Evolutionary conservation across 2,113 vertebrate genomes (phyloP), one percentile per base, ranked within the genome.

Genomic region (Penelope pileata): DNA sequence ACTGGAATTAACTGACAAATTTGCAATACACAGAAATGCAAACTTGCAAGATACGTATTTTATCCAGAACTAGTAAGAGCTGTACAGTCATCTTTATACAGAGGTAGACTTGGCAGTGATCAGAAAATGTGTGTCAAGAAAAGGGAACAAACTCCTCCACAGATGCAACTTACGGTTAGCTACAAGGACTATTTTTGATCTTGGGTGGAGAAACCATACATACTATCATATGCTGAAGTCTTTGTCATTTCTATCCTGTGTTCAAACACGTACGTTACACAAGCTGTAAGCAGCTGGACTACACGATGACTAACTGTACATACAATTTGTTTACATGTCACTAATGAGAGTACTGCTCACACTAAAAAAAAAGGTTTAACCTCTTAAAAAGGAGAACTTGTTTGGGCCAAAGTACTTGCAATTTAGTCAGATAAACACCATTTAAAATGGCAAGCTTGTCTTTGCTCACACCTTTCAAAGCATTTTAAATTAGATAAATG

Each of bases 81-180:
- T 67, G 19, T 45, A 79, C 4, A 80, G 68, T 63, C 54, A 74
- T 67, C 59, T 83, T 73, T 27, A 62, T 16, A 76, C 10, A 85
- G 51, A 86, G 90, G 26, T 7, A 70, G 32, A 53, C 22, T 50
- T 77, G 27, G 18, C 67, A 83, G 18, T 4, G 23, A 85, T 51
- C 27, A 66, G 22, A 77, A 32, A 91, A 80, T 53, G 30, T 13
- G 8, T 13, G 4, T 67, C 54, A 90, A 83, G 47, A 88, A 91
- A 93, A 91, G 59, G 45, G 92, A 94, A 95, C 78, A 86, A 96
- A 69, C 63, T 93, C 42, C 59, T 66, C 45, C 66, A 95, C 45
- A 59, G 70, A 83, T 1, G 10, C 79, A 76, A 69, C 40, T 83
- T 63, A 75, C 3, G 13, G 69, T 58, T 78, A 47, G 30, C 54